These are phyloP conservation scores for Pluvianellus socialis DNA, from an alignment of 2,113 vertebrate genomes.

Conservation along the genomic window DNA sequence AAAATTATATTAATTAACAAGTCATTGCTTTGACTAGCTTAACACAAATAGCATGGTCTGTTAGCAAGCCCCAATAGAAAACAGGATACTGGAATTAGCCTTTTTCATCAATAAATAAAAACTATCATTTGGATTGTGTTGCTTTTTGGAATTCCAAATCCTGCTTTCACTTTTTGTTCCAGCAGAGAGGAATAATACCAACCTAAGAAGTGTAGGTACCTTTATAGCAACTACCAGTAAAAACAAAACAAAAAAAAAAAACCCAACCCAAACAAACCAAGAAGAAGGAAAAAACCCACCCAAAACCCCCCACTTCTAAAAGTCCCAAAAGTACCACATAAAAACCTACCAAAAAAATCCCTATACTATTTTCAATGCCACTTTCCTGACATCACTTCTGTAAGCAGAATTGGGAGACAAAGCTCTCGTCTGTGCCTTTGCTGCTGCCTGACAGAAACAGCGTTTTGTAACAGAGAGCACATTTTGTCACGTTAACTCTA, in stretches of 20 bases:
- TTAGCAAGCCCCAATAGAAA: background rate
- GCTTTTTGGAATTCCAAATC: background rate
- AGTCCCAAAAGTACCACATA: too few species aligned
- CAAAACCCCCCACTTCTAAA: background rate
- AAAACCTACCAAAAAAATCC: background rate
- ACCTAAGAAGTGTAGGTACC: background rate
- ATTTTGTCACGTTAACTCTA: background rate
- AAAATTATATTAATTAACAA: background rate
- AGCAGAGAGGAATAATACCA: background rate
- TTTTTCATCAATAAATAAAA: background rate
- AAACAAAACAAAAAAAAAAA: background rate
- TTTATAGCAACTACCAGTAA: background rate
- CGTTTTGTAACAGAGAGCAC: background rate
- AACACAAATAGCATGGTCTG: background rate
- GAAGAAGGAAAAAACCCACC: background rate
- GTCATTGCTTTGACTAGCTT: background rate
- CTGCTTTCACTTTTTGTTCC: background rate
- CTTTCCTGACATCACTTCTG: background rate
- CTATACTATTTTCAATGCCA: background rate
- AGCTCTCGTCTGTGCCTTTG: background rate
- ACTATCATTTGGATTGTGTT: background rate
- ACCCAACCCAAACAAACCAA: background rate
- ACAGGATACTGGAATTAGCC: background rate
- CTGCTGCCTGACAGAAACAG: background rate
- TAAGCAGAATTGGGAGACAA: background rate